These are phyloP conservation scores for Doris montereyensis DNA, from an alignment of 2,888 invertebrate species.

Conservation along the genomic window DNA sequence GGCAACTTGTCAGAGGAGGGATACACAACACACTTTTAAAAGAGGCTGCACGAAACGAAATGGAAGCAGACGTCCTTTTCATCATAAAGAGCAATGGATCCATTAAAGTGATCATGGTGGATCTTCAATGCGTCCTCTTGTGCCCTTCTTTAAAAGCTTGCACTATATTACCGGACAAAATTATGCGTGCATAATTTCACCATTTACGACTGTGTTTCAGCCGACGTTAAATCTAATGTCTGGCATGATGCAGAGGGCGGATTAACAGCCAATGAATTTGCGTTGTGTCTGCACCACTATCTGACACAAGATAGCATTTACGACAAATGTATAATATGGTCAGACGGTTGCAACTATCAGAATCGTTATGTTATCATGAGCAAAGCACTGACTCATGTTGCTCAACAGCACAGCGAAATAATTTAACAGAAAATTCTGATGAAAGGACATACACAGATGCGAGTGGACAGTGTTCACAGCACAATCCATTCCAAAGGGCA, in stretches of 20 bases:
- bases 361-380: no score
- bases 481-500: constrained; percentile 3
- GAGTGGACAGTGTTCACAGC: no score
- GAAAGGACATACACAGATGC: no score
- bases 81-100: neutral
- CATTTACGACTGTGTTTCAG: constrained; percentile 1
- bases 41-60: neutral
- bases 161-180: constrained; percentile 32
- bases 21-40: neutral
- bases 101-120: constrained; percentile 17
- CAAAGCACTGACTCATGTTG: no score
- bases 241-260: constrained; percentile 36
- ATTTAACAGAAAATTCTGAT: no score
- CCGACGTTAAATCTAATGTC: constrained; percentile 27
- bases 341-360: no score
- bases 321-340: neutral
- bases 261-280: constrained; percentile 25
- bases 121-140: constrained; percentile 29
- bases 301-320: neutral
- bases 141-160: constrained; percentile 21
- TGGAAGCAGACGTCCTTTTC: constrained; percentile 5
- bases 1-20: neutral
- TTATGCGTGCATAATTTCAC: constrained; percentile 34
- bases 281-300: constrained; percentile 11
- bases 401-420: no score